Conservation (phyloP, 2,888 invertebrate genomes). For the Chrysolina americana region DNA sequence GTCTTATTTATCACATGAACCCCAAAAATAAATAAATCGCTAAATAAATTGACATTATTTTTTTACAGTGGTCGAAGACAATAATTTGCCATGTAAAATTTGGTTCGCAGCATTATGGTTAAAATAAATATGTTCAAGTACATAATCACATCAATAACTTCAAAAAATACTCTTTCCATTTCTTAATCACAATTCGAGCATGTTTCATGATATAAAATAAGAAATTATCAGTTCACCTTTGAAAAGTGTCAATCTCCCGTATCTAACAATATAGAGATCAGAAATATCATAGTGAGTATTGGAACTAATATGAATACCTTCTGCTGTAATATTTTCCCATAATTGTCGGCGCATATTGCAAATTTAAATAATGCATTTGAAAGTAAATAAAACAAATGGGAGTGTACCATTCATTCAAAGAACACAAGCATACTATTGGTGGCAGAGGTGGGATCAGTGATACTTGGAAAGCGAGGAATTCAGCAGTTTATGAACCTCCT, state of each 20-base stretch:
- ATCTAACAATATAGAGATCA: neutral
- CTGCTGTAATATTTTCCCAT: no score
- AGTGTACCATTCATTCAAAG: no score
- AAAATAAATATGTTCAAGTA: conserved; percentile 34
- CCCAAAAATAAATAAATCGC: conserved; percentile 25
- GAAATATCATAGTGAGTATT: neutral
- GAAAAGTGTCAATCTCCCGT: neutral
- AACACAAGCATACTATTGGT: no score
- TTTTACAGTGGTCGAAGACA: conserved; percentile 21
- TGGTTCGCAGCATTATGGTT: conserved; percentile 32
- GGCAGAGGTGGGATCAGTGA: neutral
- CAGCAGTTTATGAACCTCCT: neutral
- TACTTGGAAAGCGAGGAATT: neutral
- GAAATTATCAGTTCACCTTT: neutral
- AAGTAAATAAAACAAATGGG: no score
- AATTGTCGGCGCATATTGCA: no score
- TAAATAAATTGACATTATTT: conserved; percentile 30
- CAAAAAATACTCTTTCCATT: conserved; percentile 35
- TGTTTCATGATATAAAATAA: neutral
- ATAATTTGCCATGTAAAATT: conserved; percentile 22
- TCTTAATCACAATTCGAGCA: conserved; percentile 37
- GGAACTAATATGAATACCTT: neutral
- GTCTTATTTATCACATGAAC: conserved; percentile 51
- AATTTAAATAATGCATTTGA: no score
- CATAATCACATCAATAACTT: conserved; percentile 32